Base-by-base conservation (phyloP, 1,140 invertebrate species). In the Belonocnema kinseyi region DNA sequence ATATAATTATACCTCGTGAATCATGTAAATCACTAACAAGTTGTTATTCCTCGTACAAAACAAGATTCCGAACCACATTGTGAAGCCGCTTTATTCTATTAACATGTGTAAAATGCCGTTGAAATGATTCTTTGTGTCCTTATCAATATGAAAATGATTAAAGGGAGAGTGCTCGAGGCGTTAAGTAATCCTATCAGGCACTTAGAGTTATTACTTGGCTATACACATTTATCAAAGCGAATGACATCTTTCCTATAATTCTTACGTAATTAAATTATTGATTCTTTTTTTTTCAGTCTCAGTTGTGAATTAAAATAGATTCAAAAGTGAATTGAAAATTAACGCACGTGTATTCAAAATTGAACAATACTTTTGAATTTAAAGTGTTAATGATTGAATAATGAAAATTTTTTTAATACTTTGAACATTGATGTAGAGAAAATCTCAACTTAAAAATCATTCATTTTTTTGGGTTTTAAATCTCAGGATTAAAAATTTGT, bases 1-100 rank as follows among this genome's bases (percentile, higher is more conserved):
- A 66, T 66, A 66, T n/a, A 66, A 66, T 66, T 66, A 33, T 66
- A 66, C 61, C 33, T 66, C 61, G 61, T 66, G 40, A 66, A 66
- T 46, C 61, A 21, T n/a, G 40, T 66, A 66, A 66, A 66, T 66
- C 61, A 66, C 61, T 40, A 66, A 46, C 40, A 46, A 66, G 61
- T 40, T 66, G 61, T 66, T 66, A 66, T 40, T 66, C 21, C 61
- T 66, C 61, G 26, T 66, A 66, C n/a, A 40, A 8, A 66, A 66
- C 26, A 21, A 19, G 33, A 66, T 5, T 33, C 13, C 2, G 12
- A 33, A 33, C 21, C 11, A 33, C 26, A 12, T 46, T 66, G 61
- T 66, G 58, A 14, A 40, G 33, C 6, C 19, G 33, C 56, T 58
- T 58, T 58, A 58, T 58, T 12, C 33, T 66, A 6, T 13, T 66